Evolutionary conservation across 2,888 invertebrate species (phyloP), one percentile per base, ranked within the genome.

Genomic region (Helleia helle): DNA sequence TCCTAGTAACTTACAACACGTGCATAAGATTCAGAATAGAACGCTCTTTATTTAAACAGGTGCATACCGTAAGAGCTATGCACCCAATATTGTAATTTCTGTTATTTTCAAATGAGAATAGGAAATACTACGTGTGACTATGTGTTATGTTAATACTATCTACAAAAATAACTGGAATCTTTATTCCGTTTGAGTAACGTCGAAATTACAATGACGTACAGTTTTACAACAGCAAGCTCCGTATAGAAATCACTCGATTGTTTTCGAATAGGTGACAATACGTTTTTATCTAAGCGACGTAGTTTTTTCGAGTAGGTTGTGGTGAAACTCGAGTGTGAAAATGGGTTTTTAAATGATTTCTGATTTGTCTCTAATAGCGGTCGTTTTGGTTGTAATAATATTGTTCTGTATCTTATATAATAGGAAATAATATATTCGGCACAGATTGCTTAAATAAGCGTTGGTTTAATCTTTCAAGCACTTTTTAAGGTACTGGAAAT

Each of bases 211-310:
- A 14, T 36, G 4, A n/a, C 9, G 2, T 17, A 31, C 8, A 13
- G 9, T 34, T 18, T 22, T 3, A 2, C 11, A 22, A 8, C 8
- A 1, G 18, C 34, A 22, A 17, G 22, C 3, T 24, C 14, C 36
- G 52, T 57, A 53, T 52, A 65, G 58, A 74, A 77, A 76, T 71
- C 69, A 60, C 63, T 62, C 71, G 75, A 76, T 77, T 75, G 74
- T 75, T 64, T 62, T 54, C 64, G 69, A 76, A 73, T 66, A 75
- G 81, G 81, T 76, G 81, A 81, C 81, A 79, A 81, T 76, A 72
- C 58, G 63, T 65, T 71, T 66, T 67, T 62, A 68, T 66, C 65
- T 66, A 65, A 64, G 54, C 51, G 55, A 47, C 47, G 46, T 65
- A 62, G 65, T 80, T 72, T 69, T 77, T 79, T 79, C 77, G 58